phyloP scores from a whole-genome alignment of 2,113 vertebrate genomes.

The Azemiops feae region DNA sequence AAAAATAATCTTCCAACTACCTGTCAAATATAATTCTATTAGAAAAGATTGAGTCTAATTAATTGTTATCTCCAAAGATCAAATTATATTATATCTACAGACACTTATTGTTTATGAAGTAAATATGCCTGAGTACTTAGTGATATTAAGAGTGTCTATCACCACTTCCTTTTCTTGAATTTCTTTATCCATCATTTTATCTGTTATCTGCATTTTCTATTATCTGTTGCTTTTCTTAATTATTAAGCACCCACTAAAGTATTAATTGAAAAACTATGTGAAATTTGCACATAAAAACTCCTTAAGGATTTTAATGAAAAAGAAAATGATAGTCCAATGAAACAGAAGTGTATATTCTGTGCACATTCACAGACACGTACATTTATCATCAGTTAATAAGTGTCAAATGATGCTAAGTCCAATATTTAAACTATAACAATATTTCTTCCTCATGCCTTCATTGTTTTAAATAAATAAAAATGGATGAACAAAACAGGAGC shows the following conservation, averaged over 20 bases:
- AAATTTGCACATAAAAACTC: conserved; percentile 55
- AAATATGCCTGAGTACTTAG: neutral
- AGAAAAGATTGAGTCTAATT: conserved; percentile 6
- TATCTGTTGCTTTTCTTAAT: conserved; percentile 40
- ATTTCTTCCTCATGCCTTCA: neutral
- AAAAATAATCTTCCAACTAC: neutral
- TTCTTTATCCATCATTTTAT: conserved; percentile 56
- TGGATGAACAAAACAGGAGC: neutral
- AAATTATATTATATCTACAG: neutral
- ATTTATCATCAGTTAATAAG: neutral
- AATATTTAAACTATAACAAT: conserved; percentile 18
- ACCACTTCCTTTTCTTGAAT: neutral
- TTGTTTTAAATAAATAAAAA: conserved; percentile 5
- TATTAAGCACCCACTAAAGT: conserved; percentile 56
- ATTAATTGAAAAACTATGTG: conserved; percentile 62
- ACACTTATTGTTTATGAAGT: neutral
- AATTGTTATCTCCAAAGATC: neutral
- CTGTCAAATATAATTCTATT: neutral
- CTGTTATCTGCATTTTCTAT: neutral
- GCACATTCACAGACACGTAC: neutral
- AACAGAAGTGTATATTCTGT: conserved; percentile 53
- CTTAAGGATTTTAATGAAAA: conserved; percentile 56
- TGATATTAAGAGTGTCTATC: neutral
- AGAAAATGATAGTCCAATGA: conserved; percentile 59
- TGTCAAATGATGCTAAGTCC: neutral